Conservation (phyloP, 2,797 vertebrate genomes). For the Trachurus trachurus region DNA sequence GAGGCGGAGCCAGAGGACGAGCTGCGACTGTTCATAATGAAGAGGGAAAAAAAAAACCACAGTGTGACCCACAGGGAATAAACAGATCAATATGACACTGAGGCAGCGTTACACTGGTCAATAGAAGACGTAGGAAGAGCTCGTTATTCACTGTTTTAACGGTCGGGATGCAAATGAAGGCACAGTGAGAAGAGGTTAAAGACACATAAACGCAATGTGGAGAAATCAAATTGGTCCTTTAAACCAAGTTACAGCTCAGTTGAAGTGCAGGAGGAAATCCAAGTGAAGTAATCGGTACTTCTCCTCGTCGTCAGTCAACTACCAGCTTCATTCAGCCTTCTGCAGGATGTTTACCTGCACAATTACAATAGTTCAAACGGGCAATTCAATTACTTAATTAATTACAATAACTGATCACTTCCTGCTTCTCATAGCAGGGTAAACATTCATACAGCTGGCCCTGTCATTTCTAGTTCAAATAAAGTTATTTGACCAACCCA, state of each 20-base stretch:
- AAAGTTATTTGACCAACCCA: too few relatives aligned
- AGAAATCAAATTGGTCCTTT: background rate
- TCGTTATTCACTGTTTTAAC: background rate
- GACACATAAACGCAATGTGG: too few relatives aligned
- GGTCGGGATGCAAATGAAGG: background rate
- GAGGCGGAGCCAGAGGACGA: constrained; percentile 1
- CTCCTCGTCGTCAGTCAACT: too few relatives aligned
- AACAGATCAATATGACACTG: constrained; percentile 37
- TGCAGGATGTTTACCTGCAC: too few relatives aligned
- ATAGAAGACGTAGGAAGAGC: constrained; percentile 15
- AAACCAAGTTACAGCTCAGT: background rate
- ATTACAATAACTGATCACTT: too few relatives aligned
- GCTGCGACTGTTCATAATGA: constrained; percentile 19
- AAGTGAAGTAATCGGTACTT: background rate
- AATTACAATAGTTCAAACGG: too few relatives aligned
- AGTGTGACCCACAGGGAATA: background rate
- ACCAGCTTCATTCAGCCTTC: too few relatives aligned
- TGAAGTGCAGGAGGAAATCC: background rate
- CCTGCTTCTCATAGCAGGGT: too few relatives aligned
- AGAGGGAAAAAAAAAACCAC: background rate
- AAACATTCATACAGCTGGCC: too few relatives aligned
- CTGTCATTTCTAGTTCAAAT: too few relatives aligned
- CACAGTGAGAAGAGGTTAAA: background rate
- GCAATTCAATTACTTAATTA: too few relatives aligned
- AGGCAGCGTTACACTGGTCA: constrained; percentile 24